These are phyloP conservation scores for Epinephelus malabaricus DNA, from an alignment of 2,797 vertebrate species.

Conservation along the genomic window DNA sequence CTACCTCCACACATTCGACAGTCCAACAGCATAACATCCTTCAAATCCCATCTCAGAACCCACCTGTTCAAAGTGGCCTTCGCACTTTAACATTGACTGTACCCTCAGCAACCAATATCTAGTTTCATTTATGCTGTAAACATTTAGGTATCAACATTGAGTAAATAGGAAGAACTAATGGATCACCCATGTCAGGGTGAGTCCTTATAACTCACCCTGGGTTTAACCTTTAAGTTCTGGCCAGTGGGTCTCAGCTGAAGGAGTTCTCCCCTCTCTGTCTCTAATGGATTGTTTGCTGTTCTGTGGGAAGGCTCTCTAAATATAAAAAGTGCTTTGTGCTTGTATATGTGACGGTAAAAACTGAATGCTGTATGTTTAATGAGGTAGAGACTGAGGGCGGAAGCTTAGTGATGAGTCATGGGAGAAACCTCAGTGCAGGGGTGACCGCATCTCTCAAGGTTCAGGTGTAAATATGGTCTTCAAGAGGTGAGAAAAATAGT, in stretches of 20 bases:
- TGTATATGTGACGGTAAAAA: background rate
- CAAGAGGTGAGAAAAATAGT: background rate
- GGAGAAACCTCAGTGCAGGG: background rate
- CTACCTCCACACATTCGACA: no score
- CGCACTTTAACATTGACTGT: no score
- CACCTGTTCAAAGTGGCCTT: no score
- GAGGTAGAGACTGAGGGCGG: background rate
- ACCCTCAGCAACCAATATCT: no score
- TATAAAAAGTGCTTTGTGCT: background rate
- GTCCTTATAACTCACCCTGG: background rate
- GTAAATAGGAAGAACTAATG: no score
- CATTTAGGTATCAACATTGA: no score
- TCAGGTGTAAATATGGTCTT: constrained; percentile 5
- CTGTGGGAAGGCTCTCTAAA: background rate
- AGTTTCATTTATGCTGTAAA: no score
- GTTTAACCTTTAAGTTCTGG: background rate
- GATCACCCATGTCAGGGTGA: background rate
- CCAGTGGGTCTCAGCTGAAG: background rate
- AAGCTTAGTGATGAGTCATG: constrained; percentile 20
- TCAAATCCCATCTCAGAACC: no score
- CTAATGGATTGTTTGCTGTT: background rate
- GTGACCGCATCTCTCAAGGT: background rate
- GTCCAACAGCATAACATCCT: no score
- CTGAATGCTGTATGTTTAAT: constrained; percentile 10
- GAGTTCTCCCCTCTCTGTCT: background rate